These are phyloP conservation scores for Magallana ariakensis DNA, from an alignment of 1,140 invertebrate genomes.

Conservation along the genomic window DNA sequence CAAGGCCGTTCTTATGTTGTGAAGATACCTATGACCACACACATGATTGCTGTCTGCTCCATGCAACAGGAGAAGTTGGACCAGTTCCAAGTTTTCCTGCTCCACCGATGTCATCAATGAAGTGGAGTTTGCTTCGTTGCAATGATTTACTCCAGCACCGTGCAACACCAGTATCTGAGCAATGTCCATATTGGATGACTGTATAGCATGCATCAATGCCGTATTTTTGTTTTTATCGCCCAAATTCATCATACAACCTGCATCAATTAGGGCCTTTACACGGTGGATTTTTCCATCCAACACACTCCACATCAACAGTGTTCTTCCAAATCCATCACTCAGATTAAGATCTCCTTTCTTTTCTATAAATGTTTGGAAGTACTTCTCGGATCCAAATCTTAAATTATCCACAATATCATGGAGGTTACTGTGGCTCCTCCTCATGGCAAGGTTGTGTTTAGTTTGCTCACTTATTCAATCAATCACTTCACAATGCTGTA, in stretches of 20 bases:
- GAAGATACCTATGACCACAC: neutral
- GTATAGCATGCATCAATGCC: constrained; percentile 3
- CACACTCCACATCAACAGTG: constrained; percentile 17
- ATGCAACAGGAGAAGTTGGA: neutral
- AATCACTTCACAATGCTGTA: neutral
- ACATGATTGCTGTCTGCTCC: constrained; percentile 10
- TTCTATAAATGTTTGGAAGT: constrained; percentile 10
- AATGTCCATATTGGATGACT: neutral
- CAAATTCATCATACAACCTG: neutral
- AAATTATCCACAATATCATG: constrained; percentile 32
- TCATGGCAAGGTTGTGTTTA: neutral
- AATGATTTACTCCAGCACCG: neutral
- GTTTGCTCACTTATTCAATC: no score
- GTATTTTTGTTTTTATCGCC: constrained; percentile 1
- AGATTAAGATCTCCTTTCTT: constrained; percentile 24
- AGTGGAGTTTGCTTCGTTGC: neutral
- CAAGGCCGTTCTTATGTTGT: neutral
- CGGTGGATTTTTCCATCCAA: constrained; percentile 2
- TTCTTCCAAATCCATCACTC: constrained; percentile 17
- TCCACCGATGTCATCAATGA: neutral
- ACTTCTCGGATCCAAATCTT: constrained; percentile 6
- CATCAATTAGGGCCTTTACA: neutral
- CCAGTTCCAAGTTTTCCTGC: neutral
- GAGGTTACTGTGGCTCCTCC: neutral
- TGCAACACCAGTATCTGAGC: constrained; percentile 9